phyloP scores from a whole-genome alignment of 2,797 vertebrate species.

The Chelmon rostratus region DNA sequence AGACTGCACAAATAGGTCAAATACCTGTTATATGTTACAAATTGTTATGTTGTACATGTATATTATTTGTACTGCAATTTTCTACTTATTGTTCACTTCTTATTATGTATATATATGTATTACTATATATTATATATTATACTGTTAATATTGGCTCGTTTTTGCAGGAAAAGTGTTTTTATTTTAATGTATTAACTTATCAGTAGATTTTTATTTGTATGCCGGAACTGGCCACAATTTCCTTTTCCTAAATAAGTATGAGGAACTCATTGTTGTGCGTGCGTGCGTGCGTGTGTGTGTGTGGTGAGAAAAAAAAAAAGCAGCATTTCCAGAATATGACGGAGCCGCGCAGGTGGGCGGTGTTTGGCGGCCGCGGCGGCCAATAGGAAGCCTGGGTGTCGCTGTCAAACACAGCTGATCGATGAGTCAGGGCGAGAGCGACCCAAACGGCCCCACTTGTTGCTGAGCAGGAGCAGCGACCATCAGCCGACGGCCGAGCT shows the following conservation, averaged over 20 bases:
- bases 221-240: background rate
- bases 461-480: conserved; percentile 62
- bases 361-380: background rate
- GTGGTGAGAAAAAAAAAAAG: background rate
- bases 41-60: too few species aligned
- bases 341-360: conserved; percentile 47
- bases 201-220: background rate
- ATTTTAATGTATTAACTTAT: background rate
- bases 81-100: too few species aligned
- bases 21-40: too few species aligned
- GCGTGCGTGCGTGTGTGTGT: conserved; percentile 2
- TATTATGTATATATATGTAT: too few species aligned
- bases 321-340: conserved; percentile 52
- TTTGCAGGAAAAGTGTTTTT: background rate
- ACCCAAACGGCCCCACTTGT: conserved; percentile 65
- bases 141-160: background rate
- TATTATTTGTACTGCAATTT: too few species aligned
- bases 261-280: background rate
- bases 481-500: conserved; percentile 5
- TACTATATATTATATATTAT: too few species aligned
- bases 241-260: background rate
- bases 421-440: conserved; percentile 47
- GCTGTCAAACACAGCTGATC: conserved; percentile 66
- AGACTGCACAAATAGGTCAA: too few species aligned
- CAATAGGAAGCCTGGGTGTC: conserved; percentile 47